Evolutionary conservation across 1,140 invertebrate species (phyloP), one percentile per base, ranked within the genome.

Genomic region (Diachasma alloeum): DNA sequence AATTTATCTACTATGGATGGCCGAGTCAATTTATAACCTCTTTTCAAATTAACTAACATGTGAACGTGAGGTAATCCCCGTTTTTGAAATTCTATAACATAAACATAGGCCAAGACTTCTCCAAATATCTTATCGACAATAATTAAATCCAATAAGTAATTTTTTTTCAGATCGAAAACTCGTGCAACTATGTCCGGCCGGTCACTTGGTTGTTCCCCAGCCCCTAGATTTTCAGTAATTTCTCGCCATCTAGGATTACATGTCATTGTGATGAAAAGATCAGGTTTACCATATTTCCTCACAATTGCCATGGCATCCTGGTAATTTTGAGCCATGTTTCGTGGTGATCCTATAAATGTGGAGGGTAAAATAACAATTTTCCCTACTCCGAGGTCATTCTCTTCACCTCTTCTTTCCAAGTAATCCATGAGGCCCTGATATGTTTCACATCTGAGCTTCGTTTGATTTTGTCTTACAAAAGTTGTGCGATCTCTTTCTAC

Each of bases 101-200:
- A 73, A 5, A 73, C 72, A 19, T 37, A 59, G n/a, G 72, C 72
- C n/a, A 17, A 37, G 36, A 37, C 9, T 73, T 73, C 48, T 37
- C 72, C 72, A 73, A 73, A 73, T 10, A 73, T 36, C 11, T 73
- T 59, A 37, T 59, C n/a, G 10, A 37, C n/a, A n/a, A n/a, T n/a
- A n/a, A n/a, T n/a, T n/a, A n/a, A n/a, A n/a, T n/a, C n/a, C n/a
- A n/a, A n/a, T 13, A 17, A 66, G 17, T n/a, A 42, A 17, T 53
- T 19, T 53, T 53, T 53, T 53, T 75, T 75, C 56, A 75, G 46
- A 67, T 75, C 56, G 15, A 75, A 75, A 66, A 74, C 73, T 39
- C 73, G 24, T 5, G 73, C 48, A 15, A 48, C 53, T 17, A 74
- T 82, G 72, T 87, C 86, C 13, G 36, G 36, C 4, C 36, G 13